Conservation (phyloP, 2,797 vertebrate genomes). For the Delichon dasypus region DNA sequence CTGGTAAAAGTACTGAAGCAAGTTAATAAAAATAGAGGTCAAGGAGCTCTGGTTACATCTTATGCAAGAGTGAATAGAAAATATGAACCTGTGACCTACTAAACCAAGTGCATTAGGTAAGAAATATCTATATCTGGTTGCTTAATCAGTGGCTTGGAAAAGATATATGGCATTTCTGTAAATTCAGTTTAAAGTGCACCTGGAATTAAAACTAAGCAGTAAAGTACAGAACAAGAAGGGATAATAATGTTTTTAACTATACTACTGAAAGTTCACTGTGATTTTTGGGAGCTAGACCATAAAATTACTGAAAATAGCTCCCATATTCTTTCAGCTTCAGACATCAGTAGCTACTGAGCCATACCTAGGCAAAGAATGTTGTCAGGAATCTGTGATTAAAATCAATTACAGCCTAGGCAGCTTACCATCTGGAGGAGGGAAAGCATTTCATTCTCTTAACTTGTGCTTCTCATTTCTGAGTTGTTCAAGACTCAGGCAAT, state of each 20-base stretch:
- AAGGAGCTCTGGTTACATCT: conserved; percentile 15
- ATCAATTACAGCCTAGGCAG: neutral
- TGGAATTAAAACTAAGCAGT: conserved; percentile 5
- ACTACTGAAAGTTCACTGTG: neutral
- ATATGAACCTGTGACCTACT: neutral
- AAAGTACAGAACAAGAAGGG: neutral
- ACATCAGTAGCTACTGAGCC: neutral
- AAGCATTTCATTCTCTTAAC: neutral
- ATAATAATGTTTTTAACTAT: neutral
- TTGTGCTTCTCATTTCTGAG: neutral
- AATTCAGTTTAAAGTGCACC: conserved; percentile 10
- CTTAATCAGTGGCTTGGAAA: neutral
- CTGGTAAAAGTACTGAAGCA: neutral
- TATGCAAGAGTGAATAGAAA: neutral
- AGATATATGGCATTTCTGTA: neutral
- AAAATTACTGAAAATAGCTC: neutral
- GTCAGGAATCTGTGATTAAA: conserved; percentile 18
- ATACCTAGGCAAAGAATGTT: neutral
- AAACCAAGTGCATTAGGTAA: neutral
- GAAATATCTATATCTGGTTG: neutral
- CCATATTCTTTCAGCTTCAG: neutral
- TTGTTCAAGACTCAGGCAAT: neutral
- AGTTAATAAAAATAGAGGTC: conserved; percentile 53
- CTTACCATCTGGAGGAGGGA: neutral
- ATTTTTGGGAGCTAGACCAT: neutral